Evolutionary conservation across 2,113 vertebrate genomes (phyloP).

Genomic region (Calcarius ornatus): DNA sequence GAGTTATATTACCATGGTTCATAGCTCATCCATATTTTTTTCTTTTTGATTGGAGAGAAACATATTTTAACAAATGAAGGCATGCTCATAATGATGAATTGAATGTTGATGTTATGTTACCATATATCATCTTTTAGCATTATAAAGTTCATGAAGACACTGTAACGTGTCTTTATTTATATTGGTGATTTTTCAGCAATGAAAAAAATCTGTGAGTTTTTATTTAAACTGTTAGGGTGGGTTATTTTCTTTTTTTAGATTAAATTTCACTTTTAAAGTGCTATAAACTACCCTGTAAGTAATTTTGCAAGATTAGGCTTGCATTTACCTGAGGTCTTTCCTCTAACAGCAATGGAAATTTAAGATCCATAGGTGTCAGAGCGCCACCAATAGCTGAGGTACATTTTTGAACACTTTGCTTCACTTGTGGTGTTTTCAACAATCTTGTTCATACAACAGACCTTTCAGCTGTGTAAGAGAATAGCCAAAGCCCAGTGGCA

Average conservation of each 20-base stretch:
- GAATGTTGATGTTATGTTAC: neutral
- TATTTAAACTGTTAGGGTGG: neutral
- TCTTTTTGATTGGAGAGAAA: neutral
- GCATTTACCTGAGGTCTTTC: neutral
- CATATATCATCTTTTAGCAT: neutral
- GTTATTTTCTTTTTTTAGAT: neutral
- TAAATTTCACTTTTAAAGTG: neutral
- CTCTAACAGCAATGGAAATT: neutral
- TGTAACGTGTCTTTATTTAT: neutral
- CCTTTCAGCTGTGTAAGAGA: neutral
- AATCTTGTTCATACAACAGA: neutral
- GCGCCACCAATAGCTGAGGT: neutral
- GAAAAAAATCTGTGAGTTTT: neutral
- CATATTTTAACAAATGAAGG: neutral
- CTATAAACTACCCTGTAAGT: neutral
- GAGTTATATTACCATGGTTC: neutral
- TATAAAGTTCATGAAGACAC: neutral
- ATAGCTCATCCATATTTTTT: neutral
- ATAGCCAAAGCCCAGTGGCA: neutral
- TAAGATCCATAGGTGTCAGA: neutral
- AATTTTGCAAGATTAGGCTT: neutral
- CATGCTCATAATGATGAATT: neutral
- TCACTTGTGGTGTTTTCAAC: neutral
- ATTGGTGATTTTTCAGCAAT: neutral
- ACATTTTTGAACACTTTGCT: neutral